phyloP scores from a whole-genome alignment of 2,113 vertebrate species.

The Connochaetes taurinus region DNA sequence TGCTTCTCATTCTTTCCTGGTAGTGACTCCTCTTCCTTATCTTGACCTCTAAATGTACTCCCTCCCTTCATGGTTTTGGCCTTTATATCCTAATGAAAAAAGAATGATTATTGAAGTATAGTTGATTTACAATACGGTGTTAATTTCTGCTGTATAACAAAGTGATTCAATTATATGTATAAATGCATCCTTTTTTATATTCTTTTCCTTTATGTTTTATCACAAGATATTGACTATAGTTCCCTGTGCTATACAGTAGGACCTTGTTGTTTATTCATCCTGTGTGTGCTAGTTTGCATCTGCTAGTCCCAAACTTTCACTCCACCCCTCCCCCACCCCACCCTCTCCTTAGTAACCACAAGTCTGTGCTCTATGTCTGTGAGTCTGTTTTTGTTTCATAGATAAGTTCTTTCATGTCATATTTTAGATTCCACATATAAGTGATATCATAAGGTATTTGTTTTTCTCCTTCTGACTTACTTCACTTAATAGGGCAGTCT shows the following conservation, averaged over 20 bases:
- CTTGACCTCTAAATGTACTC: not conserved
- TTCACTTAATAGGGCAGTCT: not conserved
- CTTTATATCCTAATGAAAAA: not conserved
- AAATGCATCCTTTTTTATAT: not conserved
- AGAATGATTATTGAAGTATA: not conserved
- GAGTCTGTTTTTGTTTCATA: not conserved
- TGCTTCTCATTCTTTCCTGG: not conserved
- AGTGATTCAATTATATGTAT: not conserved
- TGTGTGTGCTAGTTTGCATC: not conserved
- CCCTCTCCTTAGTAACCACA: not conserved
- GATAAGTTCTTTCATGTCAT: not conserved
- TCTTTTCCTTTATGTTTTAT: not conserved
- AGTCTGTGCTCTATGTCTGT: not conserved
- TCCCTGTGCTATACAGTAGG: not conserved
- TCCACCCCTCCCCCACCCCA: not conserved
- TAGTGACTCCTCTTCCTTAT: not conserved
- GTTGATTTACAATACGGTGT: not conserved
- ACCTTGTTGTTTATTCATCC: not conserved
- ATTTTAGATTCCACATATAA: not conserved
- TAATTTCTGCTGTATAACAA: not conserved
- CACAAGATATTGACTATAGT: not conserved
- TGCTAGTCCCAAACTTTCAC: not conserved
- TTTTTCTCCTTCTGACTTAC: not conserved
- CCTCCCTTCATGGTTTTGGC: not conserved
- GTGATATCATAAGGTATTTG: not conserved